Evolutionary conservation across 2,113 vertebrate genomes (phyloP).

Genomic region (Cervus canadensis): DNA sequence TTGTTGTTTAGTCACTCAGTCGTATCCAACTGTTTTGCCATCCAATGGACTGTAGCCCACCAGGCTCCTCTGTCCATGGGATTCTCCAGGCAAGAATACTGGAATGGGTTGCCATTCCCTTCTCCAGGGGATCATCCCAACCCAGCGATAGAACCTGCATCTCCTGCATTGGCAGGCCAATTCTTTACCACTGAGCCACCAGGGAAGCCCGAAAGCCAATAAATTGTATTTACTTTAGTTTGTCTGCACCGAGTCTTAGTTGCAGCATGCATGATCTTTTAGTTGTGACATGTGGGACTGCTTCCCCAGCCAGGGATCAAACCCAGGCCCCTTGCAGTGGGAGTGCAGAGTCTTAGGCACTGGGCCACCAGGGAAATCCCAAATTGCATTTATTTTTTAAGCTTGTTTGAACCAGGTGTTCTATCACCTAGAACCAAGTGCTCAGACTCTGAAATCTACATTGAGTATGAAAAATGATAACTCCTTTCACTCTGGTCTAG

Average conservation of each 20-base stretch:
- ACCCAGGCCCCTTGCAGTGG: not conserved
- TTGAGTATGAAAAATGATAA: not conserved
- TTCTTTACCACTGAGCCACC: not conserved
- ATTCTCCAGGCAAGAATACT: not conserved
- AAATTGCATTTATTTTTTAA: too few species aligned
- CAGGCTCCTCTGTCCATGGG: not conserved
- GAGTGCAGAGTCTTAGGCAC: not conserved
- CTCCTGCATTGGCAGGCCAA: not conserved
- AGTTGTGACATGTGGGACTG: not conserved
- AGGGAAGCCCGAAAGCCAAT: not conserved
- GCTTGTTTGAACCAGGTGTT: not conserved
- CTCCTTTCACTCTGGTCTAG: not conserved
- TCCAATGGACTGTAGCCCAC: not conserved
- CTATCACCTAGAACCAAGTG: not conserved
- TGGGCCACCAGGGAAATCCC: not conserved
- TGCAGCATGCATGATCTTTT: not conserved
- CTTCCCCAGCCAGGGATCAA: not conserved
- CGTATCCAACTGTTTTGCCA: not conserved
- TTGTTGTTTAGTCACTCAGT: not conserved
- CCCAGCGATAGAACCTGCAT: rapidly evolving
- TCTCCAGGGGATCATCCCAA: not conserved
- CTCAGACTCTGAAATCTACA: too few species aligned
- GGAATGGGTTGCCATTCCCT: not conserved
- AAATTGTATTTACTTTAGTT: not conserved
- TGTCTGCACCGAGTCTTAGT: not conserved